A percentile compares a stretch with the other conserved stretches of the same genome.
phyloP scores from a whole-genome alignment of 2,113 vertebrate genomes.

The Miniopterus natalensis region DNA sequence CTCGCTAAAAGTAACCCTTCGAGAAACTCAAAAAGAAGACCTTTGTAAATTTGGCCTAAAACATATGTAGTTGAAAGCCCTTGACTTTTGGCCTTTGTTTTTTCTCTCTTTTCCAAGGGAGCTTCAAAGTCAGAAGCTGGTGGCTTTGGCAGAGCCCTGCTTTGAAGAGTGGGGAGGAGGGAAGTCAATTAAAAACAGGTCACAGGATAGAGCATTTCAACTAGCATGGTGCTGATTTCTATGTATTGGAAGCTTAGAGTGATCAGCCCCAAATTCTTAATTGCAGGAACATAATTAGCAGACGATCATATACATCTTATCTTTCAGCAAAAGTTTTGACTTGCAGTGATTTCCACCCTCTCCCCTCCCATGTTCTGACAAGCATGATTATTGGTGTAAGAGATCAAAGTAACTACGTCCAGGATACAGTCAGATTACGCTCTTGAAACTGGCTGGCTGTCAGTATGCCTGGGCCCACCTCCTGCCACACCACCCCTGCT shows the following conservation, averaged over 20 bases:
- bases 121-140: conserved; percentile 74
- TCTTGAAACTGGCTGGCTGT: not conserved
- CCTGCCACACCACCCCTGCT: not conserved
- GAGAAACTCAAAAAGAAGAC: not conserved
- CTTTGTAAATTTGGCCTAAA: conserved; percentile 73
- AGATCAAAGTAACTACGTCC: conserved; percentile 70
- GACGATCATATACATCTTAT: conserved; percentile 72
- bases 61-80: conserved; percentile 71
- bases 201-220: conserved; percentile 77
- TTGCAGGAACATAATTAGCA: conserved; percentile 76
- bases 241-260: conserved; percentile 61
- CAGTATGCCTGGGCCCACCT: not conserved
- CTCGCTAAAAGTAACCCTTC: conserved; percentile 63
- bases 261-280: conserved; percentile 76
- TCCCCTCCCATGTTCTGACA: conserved; percentile 43
- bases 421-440: conserved; percentile 29
- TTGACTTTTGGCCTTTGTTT: conserved; percentile 73
- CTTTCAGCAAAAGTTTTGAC: conserved; percentile 70
- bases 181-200: conserved; percentile 79
- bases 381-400: conserved; percentile 41
- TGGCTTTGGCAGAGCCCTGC: conserved; percentile 56
- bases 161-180: conserved; percentile 69
- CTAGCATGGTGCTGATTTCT: conserved; percentile 58
- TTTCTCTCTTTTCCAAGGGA: conserved; percentile 51
- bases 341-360: conserved; percentile 18